These are phyloP conservation scores for Callipepla californica DNA, from an alignment of 2,113 vertebrate genomes.

Conservation along the genomic window DNA sequence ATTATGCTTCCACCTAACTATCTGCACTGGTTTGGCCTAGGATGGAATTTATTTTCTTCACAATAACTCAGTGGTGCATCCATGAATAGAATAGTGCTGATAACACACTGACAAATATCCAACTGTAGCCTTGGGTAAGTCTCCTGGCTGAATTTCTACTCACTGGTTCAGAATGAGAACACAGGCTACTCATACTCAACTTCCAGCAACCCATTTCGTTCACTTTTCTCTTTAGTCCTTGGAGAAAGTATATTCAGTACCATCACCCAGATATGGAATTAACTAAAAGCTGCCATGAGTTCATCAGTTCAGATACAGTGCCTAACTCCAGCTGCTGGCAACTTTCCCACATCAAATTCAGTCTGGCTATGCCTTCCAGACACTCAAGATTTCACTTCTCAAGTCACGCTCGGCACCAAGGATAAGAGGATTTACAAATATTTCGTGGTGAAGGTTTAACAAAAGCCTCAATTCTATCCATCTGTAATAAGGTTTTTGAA, in stretches of 20 bases:
- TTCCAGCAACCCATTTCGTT: background rate
- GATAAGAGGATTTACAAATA: slow-evolving; percentile 29
- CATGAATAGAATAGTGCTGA: no score
- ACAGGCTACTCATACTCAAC: background rate
- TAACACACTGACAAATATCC: no score
- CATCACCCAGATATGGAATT: background rate
- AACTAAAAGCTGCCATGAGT: background rate
- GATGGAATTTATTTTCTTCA: background rate
- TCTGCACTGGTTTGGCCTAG: background rate
- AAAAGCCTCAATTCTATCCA: background rate
- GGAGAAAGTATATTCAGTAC: background rate
- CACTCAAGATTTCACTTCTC: background rate
- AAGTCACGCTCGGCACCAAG: background rate
- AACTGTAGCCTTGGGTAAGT: background rate
- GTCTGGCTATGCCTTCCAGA: slow-evolving; percentile 8
- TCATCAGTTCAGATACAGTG: background rate
- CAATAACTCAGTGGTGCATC: no score
- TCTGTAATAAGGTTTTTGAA: slow-evolving; percentile 36
- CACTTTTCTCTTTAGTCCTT: background rate
- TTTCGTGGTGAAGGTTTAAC: slow-evolving; percentile 1
- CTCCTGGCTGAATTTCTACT: background rate
- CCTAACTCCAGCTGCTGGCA: background rate
- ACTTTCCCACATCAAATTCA: background rate
- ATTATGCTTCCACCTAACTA: background rate
- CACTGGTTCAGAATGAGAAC: background rate